These are phyloP conservation scores for Eueides isabella DNA, from an alignment of 1,140 invertebrate genomes.

Conservation along the genomic window DNA sequence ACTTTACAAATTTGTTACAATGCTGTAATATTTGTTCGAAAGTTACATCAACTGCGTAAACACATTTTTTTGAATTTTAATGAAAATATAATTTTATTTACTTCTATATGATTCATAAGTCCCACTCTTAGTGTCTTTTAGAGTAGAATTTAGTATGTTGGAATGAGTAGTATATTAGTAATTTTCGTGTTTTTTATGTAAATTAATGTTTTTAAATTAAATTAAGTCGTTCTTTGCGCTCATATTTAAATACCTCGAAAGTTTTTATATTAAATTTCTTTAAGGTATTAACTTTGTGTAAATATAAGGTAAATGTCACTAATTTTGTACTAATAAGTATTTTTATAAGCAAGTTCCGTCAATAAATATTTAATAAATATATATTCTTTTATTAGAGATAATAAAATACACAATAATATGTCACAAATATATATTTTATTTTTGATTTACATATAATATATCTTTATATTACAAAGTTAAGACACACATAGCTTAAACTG, in stretches of 20 bases:
- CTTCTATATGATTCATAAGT: no score
- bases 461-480: conserved; percentile 15
- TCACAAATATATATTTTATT: conserved; percentile 27
- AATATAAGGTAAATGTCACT: not conserved
- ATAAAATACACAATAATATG: not conserved
- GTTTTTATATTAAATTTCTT: not conserved
- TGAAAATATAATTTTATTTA: no score
- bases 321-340: conserved; percentile 2
- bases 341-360: not conserved
- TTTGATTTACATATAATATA: conserved; percentile 20
- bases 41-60: no score
- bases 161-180: no score
- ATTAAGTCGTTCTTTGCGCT: not conserved
- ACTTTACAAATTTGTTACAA: no score
- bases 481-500: conserved; percentile 31
- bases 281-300: not conserved
- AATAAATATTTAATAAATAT: not conserved
- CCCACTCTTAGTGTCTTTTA: no score
- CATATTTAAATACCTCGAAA: not conserved
- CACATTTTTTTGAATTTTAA: no score
- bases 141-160: no score
- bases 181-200: no score
- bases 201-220: not conserved
- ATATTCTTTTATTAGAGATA: not conserved
- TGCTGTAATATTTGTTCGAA: no score